phyloP scores from a whole-genome alignment of 2,797 vertebrate genomes.

The Mus minutoides region DNA sequence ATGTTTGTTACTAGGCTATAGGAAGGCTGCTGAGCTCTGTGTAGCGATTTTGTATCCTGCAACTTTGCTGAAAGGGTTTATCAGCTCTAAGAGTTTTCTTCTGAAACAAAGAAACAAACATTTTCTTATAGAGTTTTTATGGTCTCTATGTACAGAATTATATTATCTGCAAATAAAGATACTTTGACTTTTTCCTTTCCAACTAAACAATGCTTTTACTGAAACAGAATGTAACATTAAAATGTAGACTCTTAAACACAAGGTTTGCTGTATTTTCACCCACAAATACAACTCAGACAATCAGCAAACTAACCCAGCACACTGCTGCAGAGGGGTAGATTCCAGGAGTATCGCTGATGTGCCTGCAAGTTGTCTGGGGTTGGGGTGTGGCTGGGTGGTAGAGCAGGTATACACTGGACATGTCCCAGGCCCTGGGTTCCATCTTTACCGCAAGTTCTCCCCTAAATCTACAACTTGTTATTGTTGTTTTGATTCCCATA shows the following conservation, averaged over 20 bases:
- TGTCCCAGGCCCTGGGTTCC: not conserved
- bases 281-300: not conserved
- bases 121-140: not conserved
- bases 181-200: not conserved
- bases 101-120: not conserved
- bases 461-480: not conserved
- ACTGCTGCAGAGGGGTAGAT: not conserved
- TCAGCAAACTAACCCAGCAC: not conserved
- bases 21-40: not conserved
- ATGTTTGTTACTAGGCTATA: not conserved
- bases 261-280: not conserved
- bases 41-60: not conserved
- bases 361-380: not conserved
- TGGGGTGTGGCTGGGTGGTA: not conserved
- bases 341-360: not conserved
- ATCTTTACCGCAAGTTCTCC: not conserved
- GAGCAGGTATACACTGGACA: not conserved
- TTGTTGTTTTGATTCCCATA: constrained; percentile 20
- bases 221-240: constrained; percentile 34
- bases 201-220: not conserved
- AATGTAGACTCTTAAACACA: constrained; percentile 36
- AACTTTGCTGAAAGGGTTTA: not conserved
- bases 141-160: not conserved
- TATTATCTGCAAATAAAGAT: not conserved
- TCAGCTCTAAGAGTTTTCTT: not conserved